Conservation (phyloP, 2,888 invertebrate genomes). For the Myopa testacea region DNA sequence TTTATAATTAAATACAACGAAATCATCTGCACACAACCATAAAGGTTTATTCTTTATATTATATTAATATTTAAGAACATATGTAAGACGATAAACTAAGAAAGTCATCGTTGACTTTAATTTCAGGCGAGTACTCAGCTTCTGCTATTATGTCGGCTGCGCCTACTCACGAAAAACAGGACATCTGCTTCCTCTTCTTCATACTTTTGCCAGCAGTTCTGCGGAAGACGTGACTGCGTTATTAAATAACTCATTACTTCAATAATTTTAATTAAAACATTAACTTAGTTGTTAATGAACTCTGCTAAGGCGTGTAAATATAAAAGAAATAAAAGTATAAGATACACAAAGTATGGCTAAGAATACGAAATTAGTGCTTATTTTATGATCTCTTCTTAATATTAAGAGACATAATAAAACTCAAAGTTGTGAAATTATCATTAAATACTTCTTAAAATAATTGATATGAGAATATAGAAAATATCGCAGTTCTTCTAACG, state of each 20-base stretch:
- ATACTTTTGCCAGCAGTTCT: slow-evolving; percentile 53
- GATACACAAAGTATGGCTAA: slow-evolving; percentile 1
- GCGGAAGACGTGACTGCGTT: slow-evolving; percentile 59
- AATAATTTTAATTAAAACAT: slow-evolving; percentile 21
- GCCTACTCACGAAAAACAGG: slow-evolving; percentile 40
- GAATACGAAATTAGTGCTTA: neutral
- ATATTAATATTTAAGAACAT: neutral
- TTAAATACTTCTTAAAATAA: slow-evolving; percentile 53
- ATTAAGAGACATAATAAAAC: slow-evolving; percentile 36
- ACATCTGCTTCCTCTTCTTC: slow-evolving; percentile 37
- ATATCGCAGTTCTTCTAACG: no score
- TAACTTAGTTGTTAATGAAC: slow-evolving; percentile 12
- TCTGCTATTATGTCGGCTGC: slow-evolving; percentile 68
- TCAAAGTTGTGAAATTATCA: slow-evolving; percentile 62
- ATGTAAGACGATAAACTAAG: neutral
- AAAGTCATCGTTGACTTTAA: neutral
- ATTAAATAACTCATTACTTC: neutral
- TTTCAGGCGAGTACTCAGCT: slow-evolving; percentile 68
- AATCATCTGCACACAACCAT: neutral
- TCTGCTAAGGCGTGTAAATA: slow-evolving; percentile 15
- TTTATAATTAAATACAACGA: neutral
- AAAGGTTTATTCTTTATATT: neutral
- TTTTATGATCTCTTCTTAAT: no score
- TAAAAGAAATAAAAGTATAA: neutral
- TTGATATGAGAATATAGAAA: neutral